Evolutionary conservation across 2,888 invertebrate genomes (phyloP), one percentile per base, ranked within the genome.

Genomic region (Zaprionus bogoriensis): DNA sequence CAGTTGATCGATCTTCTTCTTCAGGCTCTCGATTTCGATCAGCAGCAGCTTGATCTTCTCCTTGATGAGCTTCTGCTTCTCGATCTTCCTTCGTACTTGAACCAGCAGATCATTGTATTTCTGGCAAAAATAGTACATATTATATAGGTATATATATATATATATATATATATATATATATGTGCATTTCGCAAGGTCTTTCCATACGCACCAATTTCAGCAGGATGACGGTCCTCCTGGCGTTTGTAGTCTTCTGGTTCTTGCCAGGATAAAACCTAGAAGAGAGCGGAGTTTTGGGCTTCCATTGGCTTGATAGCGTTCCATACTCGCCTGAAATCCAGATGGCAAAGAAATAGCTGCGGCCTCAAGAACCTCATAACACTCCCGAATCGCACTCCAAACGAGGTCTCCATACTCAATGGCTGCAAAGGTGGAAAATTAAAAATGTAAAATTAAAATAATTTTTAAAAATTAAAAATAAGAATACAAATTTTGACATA

Each of bases 191-290:
- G n/a, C n/a, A n/a, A n/a, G n/a, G n/a, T n/a, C n/a, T n/a, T n/a
- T n/a, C n/a, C n/a, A 14, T 48, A 62, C 60, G 3, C 0, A 54
- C 66, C 10, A 45, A 30, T 44, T 57, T 66, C 1, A 52, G 44
- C 14, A 42, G 42, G 28, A 42, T 22, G 2, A 77, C 54, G 47
- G 75, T 74, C 53, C 76, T 74, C 28, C 67, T 71, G 0, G 69
- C 53, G 19, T 63, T 55, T 6, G 66, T 75, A 30, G 74, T 69
- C 5, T 85, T 67, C 2, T 52, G 54, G 0, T 68, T 22, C 10
- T 42, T 47, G 4, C 51, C 59, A 4, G 14, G 7, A 12, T 36
- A 5, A 17, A 7, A 17, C 14, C 14, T 36, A 1, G 7, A 36
- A 36, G 3, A 3, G n/a, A n/a, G n/a, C n/a, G n/a, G n/a, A n/a